Percentiles rank a stretch among this genome's conserved stretches.
phyloP scores from a whole-genome alignment of 1,140 invertebrate species.

The Trichoplusia ni region DNA sequence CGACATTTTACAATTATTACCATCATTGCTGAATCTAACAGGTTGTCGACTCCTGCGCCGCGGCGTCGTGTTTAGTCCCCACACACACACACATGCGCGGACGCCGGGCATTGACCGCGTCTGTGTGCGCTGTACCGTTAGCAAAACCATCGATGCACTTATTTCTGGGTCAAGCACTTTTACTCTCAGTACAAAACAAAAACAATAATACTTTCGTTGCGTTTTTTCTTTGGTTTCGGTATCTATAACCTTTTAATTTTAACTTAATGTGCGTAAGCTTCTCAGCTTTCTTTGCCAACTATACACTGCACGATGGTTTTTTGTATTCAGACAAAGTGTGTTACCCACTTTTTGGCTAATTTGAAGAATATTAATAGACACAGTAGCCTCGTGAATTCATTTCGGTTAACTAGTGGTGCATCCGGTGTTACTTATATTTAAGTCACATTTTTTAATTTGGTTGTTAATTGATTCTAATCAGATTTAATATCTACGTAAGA shows the following conservation, averaged over 20 bases:
- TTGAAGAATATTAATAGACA: too few species aligned
- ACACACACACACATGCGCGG: slow-evolving; percentile 14
- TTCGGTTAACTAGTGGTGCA: too few species aligned
- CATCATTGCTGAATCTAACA: background rate
- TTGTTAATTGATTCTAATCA: too few species aligned
- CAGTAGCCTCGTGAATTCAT: too few species aligned
- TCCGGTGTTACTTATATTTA: too few species aligned
- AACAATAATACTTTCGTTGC: slow-evolving; percentile 14
- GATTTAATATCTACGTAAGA: too few species aligned
- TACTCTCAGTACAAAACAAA: slow-evolving; percentile 20
- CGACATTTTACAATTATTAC: background rate
- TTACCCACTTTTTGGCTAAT: background rate
- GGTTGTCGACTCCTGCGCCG: slow-evolving; percentile 41
- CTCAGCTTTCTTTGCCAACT: slow-evolving; percentile 11
- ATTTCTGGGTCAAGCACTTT: slow-evolving; percentile 30
- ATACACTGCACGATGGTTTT: background rate
- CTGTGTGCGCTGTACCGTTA: slow-evolving; percentile 65
- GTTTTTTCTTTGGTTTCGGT: background rate
- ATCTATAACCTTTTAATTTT: slow-evolving; percentile 14
- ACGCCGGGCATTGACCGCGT: slow-evolving; percentile 35
- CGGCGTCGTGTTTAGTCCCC: slow-evolving; percentile 10
- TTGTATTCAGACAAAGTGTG: background rate
- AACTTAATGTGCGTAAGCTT: background rate
- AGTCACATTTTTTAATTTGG: too few species aligned
- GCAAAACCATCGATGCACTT: slow-evolving; percentile 41